Base-by-base conservation (phyloP, 2,888 invertebrate genomes). In the Rhogogaster chlorosoma region DNA sequence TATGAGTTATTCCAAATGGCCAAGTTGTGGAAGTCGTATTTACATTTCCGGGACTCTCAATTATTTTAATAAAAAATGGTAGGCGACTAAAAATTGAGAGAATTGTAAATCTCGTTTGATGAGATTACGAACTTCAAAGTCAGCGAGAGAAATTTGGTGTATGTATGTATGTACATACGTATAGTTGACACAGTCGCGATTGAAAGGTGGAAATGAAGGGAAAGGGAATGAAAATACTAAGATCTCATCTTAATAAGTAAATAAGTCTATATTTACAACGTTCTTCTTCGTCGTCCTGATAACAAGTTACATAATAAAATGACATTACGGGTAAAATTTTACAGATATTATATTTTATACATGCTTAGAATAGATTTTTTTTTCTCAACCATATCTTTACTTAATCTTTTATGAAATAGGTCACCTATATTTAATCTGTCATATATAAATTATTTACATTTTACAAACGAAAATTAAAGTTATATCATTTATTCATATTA, bases 231-330 rank as follows among this genome's bases (percentile, higher is more conserved):
- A 38, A 57, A 80, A 80, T 53, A 32, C n/a, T 61, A 84, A 64
- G 84, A 38, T 86, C 83, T 82, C 84, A 87, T 89, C 89, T 90
- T 92, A 90, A 92, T 92, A 92, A 92, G 92, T 93, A 92, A 92
- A 92, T 92, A 92, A 90, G 91, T 93, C 91, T 93, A 92, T 93
- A 93, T 93, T 93, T 93, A 93, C 93, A 93, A 92, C 88, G 88
- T 89, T 92, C 88, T 90, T 90, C 87, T 90, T 90, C 89, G 88
- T 90, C 89, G 88, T 92, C 89, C 89, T 89, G 89, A 91, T 91
- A 92, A 93, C 92, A 92, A 92, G 90, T 93, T 91, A 90, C 89
- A 91, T 92, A 91, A 91, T 92, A 92, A 91, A 93, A 92, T 92
- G 91, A 90, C 88, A 88, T 89, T 92, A 92, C 83, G 89, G 85